Percentiles rank a stretch among this genome's conserved stretches.
phyloP scores from a whole-genome alignment of 1,140 invertebrate genomes.

The Atta cephalotes region DNA sequence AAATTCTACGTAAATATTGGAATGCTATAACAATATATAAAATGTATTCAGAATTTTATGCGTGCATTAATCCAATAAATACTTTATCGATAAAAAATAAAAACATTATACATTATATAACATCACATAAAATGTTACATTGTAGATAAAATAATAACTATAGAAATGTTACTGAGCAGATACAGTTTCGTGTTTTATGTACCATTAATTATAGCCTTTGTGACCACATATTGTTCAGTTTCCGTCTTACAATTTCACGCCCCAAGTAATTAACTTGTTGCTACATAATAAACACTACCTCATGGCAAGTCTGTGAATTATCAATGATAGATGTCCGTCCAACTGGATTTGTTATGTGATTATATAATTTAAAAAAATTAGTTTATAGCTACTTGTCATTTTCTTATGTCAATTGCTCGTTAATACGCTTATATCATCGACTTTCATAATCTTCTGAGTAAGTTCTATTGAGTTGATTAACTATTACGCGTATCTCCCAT shows the following conservation, averaged over 20 bases:
- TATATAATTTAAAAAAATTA: constrained; percentile 24
- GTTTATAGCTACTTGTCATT: constrained; percentile 35
- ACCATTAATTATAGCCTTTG: constrained; percentile 29
- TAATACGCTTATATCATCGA: constrained; percentile 40
- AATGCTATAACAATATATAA: constrained; percentile 11
- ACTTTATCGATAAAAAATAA: not conserved
- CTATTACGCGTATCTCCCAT: constrained; percentile 18
- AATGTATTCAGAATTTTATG: constrained; percentile 5
- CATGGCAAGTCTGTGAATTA: not conserved
- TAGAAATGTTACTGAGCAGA: not conserved
- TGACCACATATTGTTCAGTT: not conserved
- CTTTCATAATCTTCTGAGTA: constrained; percentile 7
- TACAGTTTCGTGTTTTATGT: constrained; percentile 1
- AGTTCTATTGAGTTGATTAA: constrained; percentile 36
- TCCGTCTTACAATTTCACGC: constrained; percentile 29
- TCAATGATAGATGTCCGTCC: not conserved
- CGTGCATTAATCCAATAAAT: constrained; percentile 7
- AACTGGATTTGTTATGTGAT: constrained; percentile 27
- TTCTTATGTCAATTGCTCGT: constrained; percentile 20
- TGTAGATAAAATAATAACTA: not conserved
- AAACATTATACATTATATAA: not conserved
- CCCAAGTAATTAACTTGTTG: constrained; percentile 33
- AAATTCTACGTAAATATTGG: constrained; percentile 26
- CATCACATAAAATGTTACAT: not conserved
- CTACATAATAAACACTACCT: constrained; percentile 2